Evolutionary conservation across 2,888 invertebrate genomes (phyloP).

Genomic region (Saturnia pavonia): DNA sequence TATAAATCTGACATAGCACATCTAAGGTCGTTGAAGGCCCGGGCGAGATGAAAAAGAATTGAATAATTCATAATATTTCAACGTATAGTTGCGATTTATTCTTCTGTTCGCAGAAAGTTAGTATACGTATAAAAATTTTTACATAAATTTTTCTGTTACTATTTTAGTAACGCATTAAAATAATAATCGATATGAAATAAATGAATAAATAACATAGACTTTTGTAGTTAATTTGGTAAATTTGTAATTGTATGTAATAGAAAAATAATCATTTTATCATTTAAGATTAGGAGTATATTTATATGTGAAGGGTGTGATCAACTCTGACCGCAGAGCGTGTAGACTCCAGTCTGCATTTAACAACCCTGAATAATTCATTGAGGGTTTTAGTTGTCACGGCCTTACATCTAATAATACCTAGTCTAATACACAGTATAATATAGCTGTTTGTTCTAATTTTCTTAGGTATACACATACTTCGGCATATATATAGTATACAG

Average conservation of each 20-base stretch:
- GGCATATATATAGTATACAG: background rate
- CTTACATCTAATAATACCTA: slow-evolving; percentile 51
- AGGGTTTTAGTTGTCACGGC: slow-evolving; percentile 53
- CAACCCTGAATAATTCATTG: slow-evolving; percentile 69
- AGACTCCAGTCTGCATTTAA: slow-evolving; percentile 49
- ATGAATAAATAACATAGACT: background rate
- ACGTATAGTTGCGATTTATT: slow-evolving; percentile 55
- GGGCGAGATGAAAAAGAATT: slow-evolving; percentile 38
- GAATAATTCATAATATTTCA: slow-evolving; percentile 57
- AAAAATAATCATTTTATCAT: background rate
- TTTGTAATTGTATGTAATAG: background rate
- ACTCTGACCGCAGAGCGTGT: slow-evolving; percentile 37
- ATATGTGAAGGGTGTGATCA: slow-evolving; percentile 46
- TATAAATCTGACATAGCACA: slow-evolving; percentile 53
- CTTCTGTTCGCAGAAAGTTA: slow-evolving; percentile 48
- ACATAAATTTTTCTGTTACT: background rate
- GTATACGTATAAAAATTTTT: slow-evolving; percentile 21
- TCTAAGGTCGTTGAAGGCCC: slow-evolving; percentile 37
- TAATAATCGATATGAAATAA: background rate
- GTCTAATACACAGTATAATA: slow-evolving; percentile 23
- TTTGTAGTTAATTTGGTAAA: no score
- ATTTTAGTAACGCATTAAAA: background rate
- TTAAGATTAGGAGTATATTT: background rate
- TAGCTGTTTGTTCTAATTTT: background rate
- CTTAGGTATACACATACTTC: background rate